phyloP scores from a whole-genome alignment of 2,113 vertebrate genomes.

The Odocoileus hemionus region DNA sequence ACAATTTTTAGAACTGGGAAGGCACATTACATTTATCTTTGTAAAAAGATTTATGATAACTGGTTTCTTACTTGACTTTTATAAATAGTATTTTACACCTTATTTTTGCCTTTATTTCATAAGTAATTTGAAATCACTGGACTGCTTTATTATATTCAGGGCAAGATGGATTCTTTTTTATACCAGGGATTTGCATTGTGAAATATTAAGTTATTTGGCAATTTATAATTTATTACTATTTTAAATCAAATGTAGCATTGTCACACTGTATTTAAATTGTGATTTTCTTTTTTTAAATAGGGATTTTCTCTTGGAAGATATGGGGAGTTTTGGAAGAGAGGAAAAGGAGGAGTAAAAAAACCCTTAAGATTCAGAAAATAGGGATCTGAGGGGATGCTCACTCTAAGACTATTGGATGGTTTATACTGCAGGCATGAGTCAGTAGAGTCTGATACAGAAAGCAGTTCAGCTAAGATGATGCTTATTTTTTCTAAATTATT shows the following conservation, averaged over 20 bases:
- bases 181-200: slow-evolving; percentile 48
- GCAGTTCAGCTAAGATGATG: neutral
- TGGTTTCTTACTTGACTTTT: slow-evolving; percentile 71
- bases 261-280: slow-evolving; percentile 82
- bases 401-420: neutral
- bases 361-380: neutral
- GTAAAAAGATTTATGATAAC: slow-evolving; percentile 59
- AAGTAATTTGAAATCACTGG: slow-evolving; percentile 63
- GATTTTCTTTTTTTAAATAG: neutral
- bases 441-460: neutral
- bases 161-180: slow-evolving; percentile 56
- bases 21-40: slow-evolving; percentile 52
- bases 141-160: slow-evolving; percentile 57
- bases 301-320: neutral
- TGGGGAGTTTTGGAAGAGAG: neutral
- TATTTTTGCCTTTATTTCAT: slow-evolving; percentile 64
- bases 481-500: slow-evolving; percentile 8
- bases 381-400: neutral
- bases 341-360: neutral
- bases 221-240: slow-evolving; percentile 72
- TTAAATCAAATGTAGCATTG: slow-evolving; percentile 82
- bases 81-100: slow-evolving; percentile 61
- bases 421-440: neutral
- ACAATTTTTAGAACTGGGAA: slow-evolving; percentile 47
- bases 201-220: slow-evolving; percentile 63